A percentile compares a stretch with the other conserved stretches of the same genome.
phyloP scores from a whole-genome alignment of 2,888 invertebrate genomes.

The Scaptomyza caliginosa region DNA sequence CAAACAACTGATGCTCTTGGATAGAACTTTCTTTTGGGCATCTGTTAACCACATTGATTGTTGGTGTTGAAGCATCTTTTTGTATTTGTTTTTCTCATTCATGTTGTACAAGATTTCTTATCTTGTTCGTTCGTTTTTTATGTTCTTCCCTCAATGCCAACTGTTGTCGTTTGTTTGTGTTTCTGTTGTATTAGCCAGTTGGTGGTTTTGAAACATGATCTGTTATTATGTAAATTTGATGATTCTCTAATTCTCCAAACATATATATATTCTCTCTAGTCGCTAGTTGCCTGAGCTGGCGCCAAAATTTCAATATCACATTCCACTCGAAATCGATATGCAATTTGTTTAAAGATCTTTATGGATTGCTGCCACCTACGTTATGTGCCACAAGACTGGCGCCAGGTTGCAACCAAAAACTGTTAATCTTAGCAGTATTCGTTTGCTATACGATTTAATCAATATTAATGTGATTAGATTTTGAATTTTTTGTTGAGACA shows the following conservation, averaged over 20 bases:
- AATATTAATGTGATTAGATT: constrained; percentile 9
- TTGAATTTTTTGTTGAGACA: constrained; percentile 13
- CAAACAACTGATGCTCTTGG: constrained; percentile 54
- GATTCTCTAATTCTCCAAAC: constrained; percentile 75
- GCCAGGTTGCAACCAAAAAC: constrained; percentile 21
- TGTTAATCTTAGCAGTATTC: constrained; percentile 39
- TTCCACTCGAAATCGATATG: constrained; percentile 52
- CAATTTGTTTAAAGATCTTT: constrained; percentile 38
- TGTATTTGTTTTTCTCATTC: constrained; percentile 71
- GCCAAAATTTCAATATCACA: constrained; percentile 59
- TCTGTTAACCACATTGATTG: constrained; percentile 65
- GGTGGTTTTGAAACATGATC: constrained; percentile 63
- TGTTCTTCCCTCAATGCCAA: constrained; percentile 57
- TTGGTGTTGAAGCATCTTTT: constrained; percentile 61
- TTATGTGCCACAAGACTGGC: constrained; percentile 18
- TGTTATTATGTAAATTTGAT: constrained; percentile 79
- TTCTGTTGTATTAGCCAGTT: constrained; percentile 43
- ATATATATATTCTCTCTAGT: constrained; percentile 38
- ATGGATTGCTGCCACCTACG: constrained; percentile 15
- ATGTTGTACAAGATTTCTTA: constrained; percentile 78
- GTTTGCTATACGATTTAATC: constrained; percentile 13
- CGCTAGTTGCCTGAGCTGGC: constrained; percentile 52
- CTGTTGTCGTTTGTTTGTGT: constrained; percentile 60
- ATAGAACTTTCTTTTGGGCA: constrained; percentile 52
- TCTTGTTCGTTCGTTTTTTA: constrained; percentile 52